Evolutionary conservation across 35 echinoderm and acorn worm genomes (phyloP), one percentile per base, ranked within the genome.

Genomic region (Patiria miniata): DNA sequence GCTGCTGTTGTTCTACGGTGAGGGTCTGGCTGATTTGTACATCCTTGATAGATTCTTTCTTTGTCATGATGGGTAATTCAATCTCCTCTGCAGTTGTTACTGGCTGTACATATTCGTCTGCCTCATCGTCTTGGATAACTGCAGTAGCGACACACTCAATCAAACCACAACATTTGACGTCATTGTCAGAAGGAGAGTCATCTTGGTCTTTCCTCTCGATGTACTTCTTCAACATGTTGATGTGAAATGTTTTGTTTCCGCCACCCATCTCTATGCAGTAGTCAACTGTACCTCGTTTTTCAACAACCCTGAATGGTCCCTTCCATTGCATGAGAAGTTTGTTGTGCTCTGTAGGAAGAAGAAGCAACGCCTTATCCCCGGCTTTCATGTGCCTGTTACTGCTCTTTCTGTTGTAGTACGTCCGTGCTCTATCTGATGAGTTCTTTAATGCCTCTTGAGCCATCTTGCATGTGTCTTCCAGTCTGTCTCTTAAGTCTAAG

Each of bases 241-340:
- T 60, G 37, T 77, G 83, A 40, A 37, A 77, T 7, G 30, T 86
- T 18, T 86, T 86, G 8, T 10, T 77, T 77, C 53, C 37, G 39
- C 60, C 39, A 36, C 83, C 53, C 32, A 86, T 19, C 36, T 76
- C 60, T 68, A 77, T 42, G 23, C 39, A n/a, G 61, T 78, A 86
- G 28, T 86, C 39, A 21, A 77, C 16, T 9, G 6, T 2, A 5
- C 61, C 39, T 26, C 73, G 22, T 39, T 21, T 42, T 86, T 86
- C 57, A 22, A 77, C n/a, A 33, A 86, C 60, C n/a, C 5, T 23
- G 60, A 37, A 86, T 76, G 83, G 83, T 7, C 60, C 83, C 39
- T 86, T 29, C 83, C 83, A 86, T 37, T 86, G 22, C 61, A 42
- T 77, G 18, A 86, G 39, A 7, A 86, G 37, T 77, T 86, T 86